Base-by-base conservation (phyloP, 2,113 vertebrate genomes). In the Oryzias celebensis region DNA sequence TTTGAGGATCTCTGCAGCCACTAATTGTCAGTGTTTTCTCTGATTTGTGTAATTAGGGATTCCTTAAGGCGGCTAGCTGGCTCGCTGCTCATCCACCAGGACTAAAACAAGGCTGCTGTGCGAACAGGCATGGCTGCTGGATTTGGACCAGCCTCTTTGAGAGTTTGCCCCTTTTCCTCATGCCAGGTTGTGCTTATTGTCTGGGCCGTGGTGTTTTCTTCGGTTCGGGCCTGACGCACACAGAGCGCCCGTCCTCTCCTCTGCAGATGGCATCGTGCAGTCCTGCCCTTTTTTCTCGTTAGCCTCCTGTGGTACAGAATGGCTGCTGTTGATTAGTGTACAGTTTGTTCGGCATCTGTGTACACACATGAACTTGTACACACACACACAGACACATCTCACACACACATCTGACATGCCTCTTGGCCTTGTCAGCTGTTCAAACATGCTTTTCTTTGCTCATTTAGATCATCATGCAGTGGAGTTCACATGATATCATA, bases 361-460 rank as follows among this genome's bases (percentile, higher is more conserved):
- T 16, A 4, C 46, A 36, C 48, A 17, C 63, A 15, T 24, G 46
- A 16, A 43, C 12, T 50, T 41, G 52, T 53, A 60, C 58, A 61
- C 56, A 52, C 65, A 51, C 46, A 49, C 52, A 47, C 46, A 44
- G 6, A 76, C 68, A 53, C 71, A 71, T 70, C 59, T 43, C 61
- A 41, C 46, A 44, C 7, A 76, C 68, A 53, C 71, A 71, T 70
- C 59, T 43, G 68, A 72, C 79, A 72, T 87, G 83, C 86, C 87
- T 87, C 71, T 72, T 78, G 87, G 85, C 87, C 71, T 31, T 81
- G 86, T 90, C 87, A 86, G 87, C 83, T 87, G 86, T 82, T 87
- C 46, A 73, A 82, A 73, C 77, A 79, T 66, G 78, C 68, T 81
- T 85, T 85, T 84, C 76, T 83, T 68, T 78, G 72, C 86, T 88